These are phyloP conservation scores for Hermaeophaga mercurialis DNA, from an alignment of 2,888 invertebrate species.

Conservation along the genomic window DNA sequence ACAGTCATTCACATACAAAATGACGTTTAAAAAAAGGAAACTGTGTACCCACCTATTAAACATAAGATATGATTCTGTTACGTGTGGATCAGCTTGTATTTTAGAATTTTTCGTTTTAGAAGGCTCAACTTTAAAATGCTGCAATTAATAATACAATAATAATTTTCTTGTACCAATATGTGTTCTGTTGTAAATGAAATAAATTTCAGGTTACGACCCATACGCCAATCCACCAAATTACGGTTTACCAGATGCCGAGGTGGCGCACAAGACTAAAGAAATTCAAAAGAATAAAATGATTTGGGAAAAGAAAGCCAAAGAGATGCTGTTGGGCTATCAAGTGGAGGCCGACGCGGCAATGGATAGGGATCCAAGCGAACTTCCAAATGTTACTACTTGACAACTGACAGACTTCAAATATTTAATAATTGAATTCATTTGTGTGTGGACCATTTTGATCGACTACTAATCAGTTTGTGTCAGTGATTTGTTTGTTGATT, in stretches of 20 bases:
- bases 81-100: no score
- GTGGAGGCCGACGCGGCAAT: slow-evolving; percentile 47
- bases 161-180: no score
- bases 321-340: slow-evolving; percentile 51
- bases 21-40: no score
- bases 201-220: slow-evolving; percentile 77
- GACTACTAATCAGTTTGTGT: slow-evolving; percentile 13
- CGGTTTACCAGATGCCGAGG: slow-evolving; percentile 79
- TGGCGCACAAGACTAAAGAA: slow-evolving; percentile 68
- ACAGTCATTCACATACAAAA: no score
- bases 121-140: no score
- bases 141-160: no score
- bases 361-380: slow-evolving; percentile 53
- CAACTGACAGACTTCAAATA: slow-evolving; percentile 31
- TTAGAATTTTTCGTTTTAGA: no score
- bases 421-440: slow-evolving; percentile 43
- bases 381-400: slow-evolving; percentile 52
- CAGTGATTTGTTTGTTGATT: slow-evolving; percentile 11
- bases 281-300: slow-evolving; percentile 52
- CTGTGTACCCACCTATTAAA: no score
- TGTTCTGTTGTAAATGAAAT: no score
- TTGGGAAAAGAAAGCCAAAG: slow-evolving; percentile 57
- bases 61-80: no score
- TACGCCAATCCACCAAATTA: slow-evolving; percentile 95
- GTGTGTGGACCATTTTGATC: slow-evolving; percentile 39